These are phyloP conservation scores for Corythornis leucogaster DNA, from an alignment of 2,797 vertebrate genomes.

Conservation along the genomic window DNA sequence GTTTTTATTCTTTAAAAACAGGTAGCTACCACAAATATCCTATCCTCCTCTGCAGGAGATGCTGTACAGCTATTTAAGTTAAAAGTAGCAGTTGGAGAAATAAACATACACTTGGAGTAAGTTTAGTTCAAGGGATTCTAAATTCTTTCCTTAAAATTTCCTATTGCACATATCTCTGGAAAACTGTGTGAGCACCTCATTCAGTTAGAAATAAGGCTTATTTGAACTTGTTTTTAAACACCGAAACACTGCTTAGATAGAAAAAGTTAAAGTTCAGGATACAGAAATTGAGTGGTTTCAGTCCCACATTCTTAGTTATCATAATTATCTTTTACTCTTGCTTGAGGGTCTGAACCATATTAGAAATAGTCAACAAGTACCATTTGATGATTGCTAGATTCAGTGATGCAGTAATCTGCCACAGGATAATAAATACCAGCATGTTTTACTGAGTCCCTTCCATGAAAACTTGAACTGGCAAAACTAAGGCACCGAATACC, in stretches of 20 bases:
- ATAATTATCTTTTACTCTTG: neutral
- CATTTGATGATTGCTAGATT: neutral
- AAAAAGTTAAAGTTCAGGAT: neutral
- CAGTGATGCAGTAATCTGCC: neutral
- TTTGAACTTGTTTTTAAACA: neutral
- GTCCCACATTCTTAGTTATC: neutral
- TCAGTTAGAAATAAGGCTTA: neutral
- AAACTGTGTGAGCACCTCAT: neutral
- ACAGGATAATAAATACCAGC: neutral
- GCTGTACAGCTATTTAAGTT: neutral
- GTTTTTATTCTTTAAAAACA: neutral
- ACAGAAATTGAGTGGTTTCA: neutral
- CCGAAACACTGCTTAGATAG: neutral
- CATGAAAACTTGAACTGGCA: neutral
- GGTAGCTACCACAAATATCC: neutral
- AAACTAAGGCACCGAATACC: neutral
- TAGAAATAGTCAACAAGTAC: neutral
- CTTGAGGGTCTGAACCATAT: neutral
- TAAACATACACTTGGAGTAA: neutral
- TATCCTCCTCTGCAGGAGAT: neutral
- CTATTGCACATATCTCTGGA: neutral
- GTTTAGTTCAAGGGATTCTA: neutral
- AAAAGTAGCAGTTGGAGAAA: neutral
- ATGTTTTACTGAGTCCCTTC: neutral
- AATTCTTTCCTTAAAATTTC: neutral